Percentiles rank a stretch among this genome's conserved stretches.
phyloP scores from a whole-genome alignment of 2,113 vertebrate genomes.

The Irena cyanogastra region DNA sequence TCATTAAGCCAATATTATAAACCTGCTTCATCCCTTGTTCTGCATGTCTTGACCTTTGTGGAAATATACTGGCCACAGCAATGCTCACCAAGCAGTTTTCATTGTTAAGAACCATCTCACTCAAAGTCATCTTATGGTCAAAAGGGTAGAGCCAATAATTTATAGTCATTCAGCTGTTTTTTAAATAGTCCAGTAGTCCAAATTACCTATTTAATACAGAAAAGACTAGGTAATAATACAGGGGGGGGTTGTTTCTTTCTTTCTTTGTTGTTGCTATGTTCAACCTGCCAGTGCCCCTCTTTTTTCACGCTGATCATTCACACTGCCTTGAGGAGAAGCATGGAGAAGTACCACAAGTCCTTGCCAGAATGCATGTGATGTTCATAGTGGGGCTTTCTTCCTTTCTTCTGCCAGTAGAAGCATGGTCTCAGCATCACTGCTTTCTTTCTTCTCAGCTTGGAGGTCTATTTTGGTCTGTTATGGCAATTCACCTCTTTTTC shows the following conservation, averaged over 20 bases:
- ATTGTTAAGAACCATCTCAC: neutral
- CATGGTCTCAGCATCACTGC: neutral
- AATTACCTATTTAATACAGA: neutral
- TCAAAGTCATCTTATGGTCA: neutral
- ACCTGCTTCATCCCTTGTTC: neutral
- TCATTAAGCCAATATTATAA: neutral
- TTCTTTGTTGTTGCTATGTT: neutral
- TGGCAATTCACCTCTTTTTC: neutral
- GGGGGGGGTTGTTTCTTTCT: rapidly evolving
- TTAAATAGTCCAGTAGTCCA: neutral
- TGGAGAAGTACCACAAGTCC: neutral
- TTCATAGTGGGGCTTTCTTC: neutral
- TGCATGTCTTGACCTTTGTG: neutral
- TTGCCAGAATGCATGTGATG: neutral
- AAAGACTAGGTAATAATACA: neutral
- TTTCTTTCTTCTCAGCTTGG: neutral
- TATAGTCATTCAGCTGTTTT: no score
- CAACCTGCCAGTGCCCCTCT: neutral
- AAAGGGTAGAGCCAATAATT: neutral
- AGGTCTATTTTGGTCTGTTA: neutral
- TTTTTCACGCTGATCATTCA: neutral
- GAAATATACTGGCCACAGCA: neutral
- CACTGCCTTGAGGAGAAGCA: neutral
- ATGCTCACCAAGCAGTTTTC: neutral
- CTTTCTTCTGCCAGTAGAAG: neutral